Conservation (phyloP, 2,113 vertebrate genomes). For the Craseonycteris thonglongyai region DNA sequence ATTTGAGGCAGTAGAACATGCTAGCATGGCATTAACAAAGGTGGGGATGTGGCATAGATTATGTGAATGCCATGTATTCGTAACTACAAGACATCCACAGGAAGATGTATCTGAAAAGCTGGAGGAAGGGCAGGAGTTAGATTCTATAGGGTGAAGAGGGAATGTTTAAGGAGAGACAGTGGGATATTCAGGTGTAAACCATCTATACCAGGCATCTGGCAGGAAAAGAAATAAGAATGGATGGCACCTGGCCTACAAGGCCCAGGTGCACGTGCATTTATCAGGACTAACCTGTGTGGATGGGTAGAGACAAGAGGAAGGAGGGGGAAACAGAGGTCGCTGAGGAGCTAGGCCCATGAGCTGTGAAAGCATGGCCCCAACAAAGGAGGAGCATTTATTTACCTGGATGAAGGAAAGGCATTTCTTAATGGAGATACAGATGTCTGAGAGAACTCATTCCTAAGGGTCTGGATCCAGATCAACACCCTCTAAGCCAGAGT, state of each 20-base stretch:
- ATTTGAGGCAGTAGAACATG: not conserved
- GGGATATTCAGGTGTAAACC: not conserved
- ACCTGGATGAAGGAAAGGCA: not conserved
- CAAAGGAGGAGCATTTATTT: not conserved
- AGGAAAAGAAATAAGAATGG: not conserved
- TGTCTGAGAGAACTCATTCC: not conserved
- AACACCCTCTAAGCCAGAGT: not conserved
- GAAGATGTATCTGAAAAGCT: not conserved
- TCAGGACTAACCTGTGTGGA: not conserved
- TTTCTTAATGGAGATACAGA: not conserved
- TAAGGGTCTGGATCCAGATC: not conserved
- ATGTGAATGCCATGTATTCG: not conserved
- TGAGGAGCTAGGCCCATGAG: not conserved
- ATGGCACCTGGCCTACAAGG: not conserved
- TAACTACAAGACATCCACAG: not conserved
- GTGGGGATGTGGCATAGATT: not conserved
- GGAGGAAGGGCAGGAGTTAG: not conserved
- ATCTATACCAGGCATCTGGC: not conserved
- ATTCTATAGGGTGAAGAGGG: not conserved
- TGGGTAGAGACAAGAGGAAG: not conserved
- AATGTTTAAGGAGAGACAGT: not conserved
- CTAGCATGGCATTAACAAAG: not conserved
- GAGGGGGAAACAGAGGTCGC: not conserved
- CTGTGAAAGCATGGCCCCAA: not conserved
- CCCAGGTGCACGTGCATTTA: not conserved